phyloP scores from a whole-genome alignment of 2,888 invertebrate genomes.

The Vannuccia rotundouncinata region DNA sequence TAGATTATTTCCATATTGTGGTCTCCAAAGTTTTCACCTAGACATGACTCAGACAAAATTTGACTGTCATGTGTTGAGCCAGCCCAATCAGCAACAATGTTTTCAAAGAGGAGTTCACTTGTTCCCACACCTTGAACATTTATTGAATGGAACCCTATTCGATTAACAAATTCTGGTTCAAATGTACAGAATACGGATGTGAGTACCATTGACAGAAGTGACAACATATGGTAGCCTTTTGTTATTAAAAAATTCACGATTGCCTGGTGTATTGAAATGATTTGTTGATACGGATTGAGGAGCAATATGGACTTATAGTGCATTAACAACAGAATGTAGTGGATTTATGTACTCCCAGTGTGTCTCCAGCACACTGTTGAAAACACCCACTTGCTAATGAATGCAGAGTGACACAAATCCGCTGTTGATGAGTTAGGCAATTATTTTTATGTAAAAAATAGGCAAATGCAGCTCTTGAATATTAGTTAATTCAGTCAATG shows the following conservation, averaged over 20 bases:
- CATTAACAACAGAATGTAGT: slow-evolving; percentile 23
- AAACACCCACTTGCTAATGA: slow-evolving; percentile 19
- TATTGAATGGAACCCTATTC: neutral
- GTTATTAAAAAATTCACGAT: neutral
- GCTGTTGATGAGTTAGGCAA: neutral
- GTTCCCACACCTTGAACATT: slow-evolving; percentile 1
- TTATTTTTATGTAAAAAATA: slow-evolving; percentile 18
- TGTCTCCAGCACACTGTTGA: slow-evolving; percentile 5
- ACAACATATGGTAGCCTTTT: slow-evolving; percentile 17
- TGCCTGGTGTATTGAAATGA: neutral
- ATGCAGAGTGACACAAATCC: neutral
- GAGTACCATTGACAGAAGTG: slow-evolving; percentile 1
- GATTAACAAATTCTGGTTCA: slow-evolving; percentile 4
- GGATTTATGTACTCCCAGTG: slow-evolving; percentile 17
- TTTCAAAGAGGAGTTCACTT: neutral
- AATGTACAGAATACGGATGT: slow-evolving; percentile 12
- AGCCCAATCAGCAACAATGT: slow-evolving; percentile 19
- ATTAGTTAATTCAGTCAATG: slow-evolving; percentile 16
- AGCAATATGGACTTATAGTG: slow-evolving; percentile 26
- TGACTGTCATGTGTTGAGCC: slow-evolving; percentile 7
- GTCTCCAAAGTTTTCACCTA: slow-evolving; percentile 4
- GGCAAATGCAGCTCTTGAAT: neutral
- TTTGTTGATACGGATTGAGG: slow-evolving; percentile 17
- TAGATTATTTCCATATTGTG: slow-evolving; percentile 7
- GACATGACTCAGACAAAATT: neutral